Evolutionary conservation across 2,888 invertebrate species (phyloP).

Genomic region (Cosmopolites sordidus): DNA sequence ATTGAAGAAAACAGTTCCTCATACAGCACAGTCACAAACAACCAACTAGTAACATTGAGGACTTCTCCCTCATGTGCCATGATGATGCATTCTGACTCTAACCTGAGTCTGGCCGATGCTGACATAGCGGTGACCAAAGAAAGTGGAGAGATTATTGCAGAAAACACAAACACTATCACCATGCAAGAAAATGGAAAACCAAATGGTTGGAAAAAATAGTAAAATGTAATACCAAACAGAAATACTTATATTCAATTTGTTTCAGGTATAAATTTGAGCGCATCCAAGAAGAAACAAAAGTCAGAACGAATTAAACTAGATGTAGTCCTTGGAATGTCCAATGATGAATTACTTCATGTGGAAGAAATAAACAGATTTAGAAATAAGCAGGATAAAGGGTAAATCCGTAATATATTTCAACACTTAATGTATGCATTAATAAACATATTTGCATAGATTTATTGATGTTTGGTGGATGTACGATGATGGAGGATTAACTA

Average conservation of each 20-base stretch:
- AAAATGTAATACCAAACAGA: too few species aligned
- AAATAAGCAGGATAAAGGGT: slow-evolving; percentile 70
- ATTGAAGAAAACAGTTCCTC: slow-evolving; percentile 42
- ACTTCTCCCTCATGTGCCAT: slow-evolving; percentile 52
- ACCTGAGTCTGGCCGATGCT: slow-evolving; percentile 58
- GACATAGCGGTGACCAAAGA: slow-evolving; percentile 18
- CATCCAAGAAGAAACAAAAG: slow-evolving; percentile 22
- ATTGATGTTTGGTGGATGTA: slow-evolving; percentile 97
- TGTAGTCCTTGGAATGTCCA: slow-evolving; percentile 39
- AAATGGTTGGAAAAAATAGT: too few species aligned
- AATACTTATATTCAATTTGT: too few species aligned
- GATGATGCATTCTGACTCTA: slow-evolving; percentile 70
- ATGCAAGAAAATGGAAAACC: too few species aligned
- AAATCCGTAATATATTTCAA: not conserved
- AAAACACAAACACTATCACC: too few species aligned
- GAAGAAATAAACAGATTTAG: slow-evolving; percentile 71
- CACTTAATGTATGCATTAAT: not conserved
- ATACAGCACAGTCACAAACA: slow-evolving; percentile 1
- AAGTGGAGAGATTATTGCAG: slow-evolving; percentile 2
- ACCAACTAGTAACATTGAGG: slow-evolving; percentile 27
- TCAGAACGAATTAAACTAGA: slow-evolving; percentile 25
- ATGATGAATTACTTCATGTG: slow-evolving; percentile 54
- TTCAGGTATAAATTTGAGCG: not conserved
- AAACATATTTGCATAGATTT: slow-evolving; percentile 41
- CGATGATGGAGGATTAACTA: slow-evolving; percentile 85